A percentile compares a stretch with the other conserved stretches of the same genome.
Conservation (phyloP, 1,140 invertebrate genomes). For the Epicauta chinensis region DNA sequence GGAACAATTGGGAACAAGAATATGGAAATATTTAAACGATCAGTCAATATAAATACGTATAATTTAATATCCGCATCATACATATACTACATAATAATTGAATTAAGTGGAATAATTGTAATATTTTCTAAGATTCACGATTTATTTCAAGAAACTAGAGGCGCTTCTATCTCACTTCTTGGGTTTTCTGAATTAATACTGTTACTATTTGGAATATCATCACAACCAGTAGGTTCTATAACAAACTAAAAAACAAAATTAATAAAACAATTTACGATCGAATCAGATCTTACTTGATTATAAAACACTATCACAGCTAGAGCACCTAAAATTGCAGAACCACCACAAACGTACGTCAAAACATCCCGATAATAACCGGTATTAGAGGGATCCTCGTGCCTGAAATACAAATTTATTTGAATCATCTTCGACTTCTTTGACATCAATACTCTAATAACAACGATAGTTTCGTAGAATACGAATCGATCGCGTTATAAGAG, state of each 20-base stretch:
- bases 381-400: conserved; percentile 31
- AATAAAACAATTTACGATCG: too few species aligned
- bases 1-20: conserved; percentile 1
- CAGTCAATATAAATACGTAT: too few species aligned
- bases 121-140: too few species aligned
- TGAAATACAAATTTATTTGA: conserved; percentile 21
- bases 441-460: too few species aligned
- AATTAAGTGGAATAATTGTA: too few species aligned
- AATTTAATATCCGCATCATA: too few species aligned
- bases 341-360: conserved; percentile 51
- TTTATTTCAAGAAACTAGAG: conserved; percentile 10
- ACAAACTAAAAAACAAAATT: neutral
- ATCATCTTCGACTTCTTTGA: too few species aligned
- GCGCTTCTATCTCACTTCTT: conserved; percentile 6
- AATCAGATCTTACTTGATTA: conserved; percentile 10
- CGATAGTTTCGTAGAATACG: too few species aligned
- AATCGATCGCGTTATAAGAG: too few species aligned
- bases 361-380: conserved; percentile 45
- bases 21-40: neutral
- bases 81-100: neutral
- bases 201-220: conserved; percentile 4
- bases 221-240: neutral
- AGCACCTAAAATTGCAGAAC: conserved; percentile 52
- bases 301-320: conserved; percentile 32
- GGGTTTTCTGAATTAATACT: conserved; percentile 9